phyloP scores from a whole-genome alignment of 2,888 invertebrate genomes.

The Cecidostiba fungosa region DNA sequence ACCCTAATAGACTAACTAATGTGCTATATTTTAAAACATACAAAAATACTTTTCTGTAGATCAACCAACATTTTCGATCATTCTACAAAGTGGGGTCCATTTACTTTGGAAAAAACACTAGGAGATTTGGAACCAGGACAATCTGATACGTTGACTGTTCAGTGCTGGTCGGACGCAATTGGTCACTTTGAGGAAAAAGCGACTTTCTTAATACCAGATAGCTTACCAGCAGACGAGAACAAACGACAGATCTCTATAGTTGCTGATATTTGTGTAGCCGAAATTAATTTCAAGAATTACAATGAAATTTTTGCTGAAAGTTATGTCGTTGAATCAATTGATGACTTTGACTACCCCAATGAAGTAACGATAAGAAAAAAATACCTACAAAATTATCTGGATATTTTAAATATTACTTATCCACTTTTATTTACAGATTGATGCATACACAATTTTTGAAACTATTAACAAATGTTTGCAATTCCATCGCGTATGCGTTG shows the following conservation, averaged over 20 bases:
- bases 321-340: slow-evolving; percentile 82
- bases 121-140: slow-evolving; percentile 77
- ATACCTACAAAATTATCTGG: not conserved
- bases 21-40: too few species aligned
- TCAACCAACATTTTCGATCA: not conserved
- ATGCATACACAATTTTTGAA: slow-evolving; percentile 75
- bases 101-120: slow-evolving; percentile 75
- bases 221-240: slow-evolving; percentile 80
- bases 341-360: slow-evolving; percentile 82
- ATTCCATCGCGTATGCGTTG: slow-evolving; percentile 78
- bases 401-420: not conserved
- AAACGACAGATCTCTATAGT: slow-evolving; percentile 81
- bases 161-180: slow-evolving; percentile 74
- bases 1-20: not conserved
- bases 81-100: slow-evolving; percentile 75
- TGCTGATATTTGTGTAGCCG: slow-evolving; percentile 83
- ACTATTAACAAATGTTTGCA: slow-evolving; percentile 76
- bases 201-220: slow-evolving; percentile 76
- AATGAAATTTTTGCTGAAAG: slow-evolving; percentile 84
- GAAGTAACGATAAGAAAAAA: slow-evolving; percentile 71
- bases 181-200: slow-evolving; percentile 77
- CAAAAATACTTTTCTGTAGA: not conserved
- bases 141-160: slow-evolving; percentile 74
- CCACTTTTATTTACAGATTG: slow-evolving; percentile 72
- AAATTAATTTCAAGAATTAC: slow-evolving; percentile 82